Base-by-base conservation (phyloP, 2,113 vertebrate species). In the Tragelaphus imberbis region DNA sequence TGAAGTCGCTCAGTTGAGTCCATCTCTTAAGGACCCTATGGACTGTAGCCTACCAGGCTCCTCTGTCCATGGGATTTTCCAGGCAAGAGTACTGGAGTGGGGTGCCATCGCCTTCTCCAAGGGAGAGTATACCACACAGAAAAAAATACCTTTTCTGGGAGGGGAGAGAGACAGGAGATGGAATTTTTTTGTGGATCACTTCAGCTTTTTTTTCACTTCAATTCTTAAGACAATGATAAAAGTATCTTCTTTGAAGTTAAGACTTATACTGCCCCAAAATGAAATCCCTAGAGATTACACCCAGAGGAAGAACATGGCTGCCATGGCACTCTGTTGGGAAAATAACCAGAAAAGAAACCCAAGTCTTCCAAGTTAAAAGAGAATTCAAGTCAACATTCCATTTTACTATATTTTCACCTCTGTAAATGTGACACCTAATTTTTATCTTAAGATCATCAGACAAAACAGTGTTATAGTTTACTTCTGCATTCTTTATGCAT, bases 341-440 rank as follows among this genome's bases (percentile, higher is more conserved):
- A 93, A 86, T 7, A 58, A 28, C 27, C 47, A 80, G 65, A 6
- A 88, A 55, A 80, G 93, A 86, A 71, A 6, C 13, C 25, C 3
- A 84, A 59, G 28, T 91, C 27, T 81, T 93, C 36, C 15, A 71
- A 93, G 30, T 59, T 59, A 63, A 88, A 77, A 93, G n/a, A 85
- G 6, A 63, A 86, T 53, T 93, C 14, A 28, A 84, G 47, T 95
- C 53, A 86, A 19, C 55, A 80, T 97, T 96, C 84, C 19, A 91
- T 58, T n/a, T 95, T 36, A 92, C 56, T 53, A 56, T 75, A 95
- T 84, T 93, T 91, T 81, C 36, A 88, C 36, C 51, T 81, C 28
- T 95, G 10, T 85, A 93, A 97, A 77, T 33, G 3, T 92, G 25
- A 93, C 8, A 58, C n/a, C 58, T 84, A 25, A 49, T 88, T 98